A percentile compares a stretch with the other conserved stretches of the same genome.
These are phyloP conservation scores for Caenorhabditis becei DNA, from an alignment of 2,888 invertebrate species.

Conservation along the genomic window DNA sequence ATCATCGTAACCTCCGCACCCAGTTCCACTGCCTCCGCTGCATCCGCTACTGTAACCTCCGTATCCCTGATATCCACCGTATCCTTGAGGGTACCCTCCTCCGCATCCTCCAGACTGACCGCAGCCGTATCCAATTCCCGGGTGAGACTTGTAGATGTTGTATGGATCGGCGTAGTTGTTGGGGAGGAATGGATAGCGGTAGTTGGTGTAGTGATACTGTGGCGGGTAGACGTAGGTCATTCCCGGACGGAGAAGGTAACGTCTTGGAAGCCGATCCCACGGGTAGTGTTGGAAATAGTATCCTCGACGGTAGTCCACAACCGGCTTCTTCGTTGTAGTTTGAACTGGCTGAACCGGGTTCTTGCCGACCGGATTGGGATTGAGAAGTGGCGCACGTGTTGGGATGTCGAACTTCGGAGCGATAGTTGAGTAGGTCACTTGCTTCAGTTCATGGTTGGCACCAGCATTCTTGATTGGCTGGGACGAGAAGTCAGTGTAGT, in stretches of 20 bases:
- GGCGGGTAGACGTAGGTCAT: slow-evolving; percentile 69
- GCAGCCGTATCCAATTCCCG: slow-evolving; percentile 64
- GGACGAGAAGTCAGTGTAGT: slow-evolving; percentile 48
- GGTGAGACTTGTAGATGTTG: slow-evolving; percentile 66
- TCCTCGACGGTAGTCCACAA: slow-evolving; percentile 51
- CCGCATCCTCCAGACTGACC: slow-evolving; percentile 54
- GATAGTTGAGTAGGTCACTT: slow-evolving; percentile 65
- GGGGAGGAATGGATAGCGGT: slow-evolving; percentile 58
- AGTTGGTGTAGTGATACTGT: slow-evolving; percentile 49
- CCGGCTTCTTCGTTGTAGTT: slow-evolving; percentile 19
- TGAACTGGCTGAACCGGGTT: slow-evolving; percentile 10
- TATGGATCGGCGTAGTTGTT: slow-evolving; percentile 60
- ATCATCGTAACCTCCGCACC: slow-evolving; percentile 45
- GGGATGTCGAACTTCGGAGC: slow-evolving; percentile 64
- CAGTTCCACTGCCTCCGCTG: slow-evolving; percentile 38
- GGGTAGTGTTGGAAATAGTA: slow-evolving; percentile 72
- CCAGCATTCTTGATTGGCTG: slow-evolving; percentile 51
- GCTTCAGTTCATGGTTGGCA: slow-evolving; percentile 60
- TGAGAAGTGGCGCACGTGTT: slow-evolving; percentile 38
- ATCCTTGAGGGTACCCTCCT: slow-evolving; percentile 31
- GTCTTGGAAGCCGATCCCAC: slow-evolving; percentile 66
- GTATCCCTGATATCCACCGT: slow-evolving; percentile 33
- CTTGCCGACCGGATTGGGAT: slow-evolving; percentile 28
- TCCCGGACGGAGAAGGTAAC: slow-evolving; percentile 66
- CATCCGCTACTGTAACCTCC: slow-evolving; percentile 53